A percentile compares a stretch with the other conserved stretches of the same genome.
Conservation (phyloP, 2,797 vertebrate species). For the Erithacus rubecula region DNA sequence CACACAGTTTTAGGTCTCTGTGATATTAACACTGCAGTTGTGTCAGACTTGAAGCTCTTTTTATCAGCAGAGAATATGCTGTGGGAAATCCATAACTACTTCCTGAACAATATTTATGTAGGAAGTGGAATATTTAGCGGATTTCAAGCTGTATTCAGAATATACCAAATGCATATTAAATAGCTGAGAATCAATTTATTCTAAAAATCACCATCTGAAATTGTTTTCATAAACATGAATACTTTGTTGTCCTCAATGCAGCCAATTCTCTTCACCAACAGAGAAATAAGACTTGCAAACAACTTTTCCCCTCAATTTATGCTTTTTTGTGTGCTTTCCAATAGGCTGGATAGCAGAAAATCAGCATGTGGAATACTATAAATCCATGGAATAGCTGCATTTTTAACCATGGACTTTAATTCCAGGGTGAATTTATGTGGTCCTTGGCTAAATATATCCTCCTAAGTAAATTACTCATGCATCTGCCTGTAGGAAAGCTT, state of each 20-base stretch:
- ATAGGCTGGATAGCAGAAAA: background rate
- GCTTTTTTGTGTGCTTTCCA: background rate
- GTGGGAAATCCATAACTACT: background rate
- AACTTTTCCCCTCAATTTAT: constrained; percentile 53
- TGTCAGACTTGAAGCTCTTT: background rate
- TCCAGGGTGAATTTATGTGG: constrained; percentile 61
- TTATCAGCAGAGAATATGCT: constrained; percentile 19
- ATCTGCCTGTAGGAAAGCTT: constrained; percentile 59
- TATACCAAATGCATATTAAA: background rate
- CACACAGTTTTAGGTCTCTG: constrained; percentile 55
- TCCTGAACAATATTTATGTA: background rate
- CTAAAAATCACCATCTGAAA: background rate
- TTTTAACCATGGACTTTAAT: constrained; percentile 67
- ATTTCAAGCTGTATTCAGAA: background rate
- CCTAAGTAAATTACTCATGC: constrained; percentile 72
- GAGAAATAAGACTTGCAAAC: constrained; percentile 23
- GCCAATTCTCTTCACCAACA: background rate
- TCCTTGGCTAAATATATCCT: constrained; percentile 69
- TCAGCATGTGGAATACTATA: constrained; percentile 35
- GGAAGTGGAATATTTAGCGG: background rate
- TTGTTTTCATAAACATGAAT: constrained; percentile 7
- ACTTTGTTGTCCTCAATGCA: constrained; percentile 1
- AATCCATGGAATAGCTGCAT: constrained; percentile 43
- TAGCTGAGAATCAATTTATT: background rate
- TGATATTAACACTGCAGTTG: background rate